phyloP scores from a whole-genome alignment of 2,888 invertebrate genomes.

The Therioaphis trifolii region DNA sequence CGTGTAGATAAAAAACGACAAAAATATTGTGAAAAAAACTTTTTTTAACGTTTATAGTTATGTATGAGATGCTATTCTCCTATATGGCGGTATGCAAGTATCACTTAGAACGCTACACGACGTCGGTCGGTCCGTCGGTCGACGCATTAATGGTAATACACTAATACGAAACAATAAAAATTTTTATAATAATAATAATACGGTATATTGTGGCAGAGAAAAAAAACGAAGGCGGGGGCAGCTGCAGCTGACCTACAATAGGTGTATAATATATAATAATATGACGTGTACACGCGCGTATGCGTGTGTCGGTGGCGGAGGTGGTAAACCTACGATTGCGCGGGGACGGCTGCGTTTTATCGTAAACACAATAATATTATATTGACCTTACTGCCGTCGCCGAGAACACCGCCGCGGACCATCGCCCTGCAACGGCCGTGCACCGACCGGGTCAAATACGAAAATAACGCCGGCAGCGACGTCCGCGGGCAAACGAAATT shows the following conservation, averaged over 20 bases:
- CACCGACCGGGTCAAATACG: neutral
- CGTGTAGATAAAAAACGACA: too few species aligned
- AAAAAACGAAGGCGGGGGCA: neutral
- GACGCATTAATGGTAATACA: too few species aligned
- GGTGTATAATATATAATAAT: too few species aligned
- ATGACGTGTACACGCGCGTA: too few species aligned
- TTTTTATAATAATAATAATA: neutral
- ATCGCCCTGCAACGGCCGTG: neutral
- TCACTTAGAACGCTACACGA: too few species aligned
- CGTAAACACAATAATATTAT: too few species aligned
- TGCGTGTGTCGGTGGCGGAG: neutral
- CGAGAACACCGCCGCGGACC: neutral
- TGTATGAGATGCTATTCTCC: too few species aligned
- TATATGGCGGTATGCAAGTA: too few species aligned
- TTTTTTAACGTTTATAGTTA: too few species aligned
- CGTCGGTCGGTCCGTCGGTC: too few species aligned
- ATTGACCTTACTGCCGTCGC: neutral
- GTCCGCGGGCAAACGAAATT: neutral
- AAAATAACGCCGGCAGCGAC: neutral
- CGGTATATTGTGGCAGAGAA: neutral
- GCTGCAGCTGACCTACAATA: neutral
- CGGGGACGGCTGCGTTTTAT: neutral
- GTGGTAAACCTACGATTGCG: neutral
- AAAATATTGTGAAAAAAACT: too few species aligned
- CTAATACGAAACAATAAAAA: too few species aligned